Base-by-base conservation (phyloP, 2,113 vertebrate species). In the Bufo gargarizans region DNA sequence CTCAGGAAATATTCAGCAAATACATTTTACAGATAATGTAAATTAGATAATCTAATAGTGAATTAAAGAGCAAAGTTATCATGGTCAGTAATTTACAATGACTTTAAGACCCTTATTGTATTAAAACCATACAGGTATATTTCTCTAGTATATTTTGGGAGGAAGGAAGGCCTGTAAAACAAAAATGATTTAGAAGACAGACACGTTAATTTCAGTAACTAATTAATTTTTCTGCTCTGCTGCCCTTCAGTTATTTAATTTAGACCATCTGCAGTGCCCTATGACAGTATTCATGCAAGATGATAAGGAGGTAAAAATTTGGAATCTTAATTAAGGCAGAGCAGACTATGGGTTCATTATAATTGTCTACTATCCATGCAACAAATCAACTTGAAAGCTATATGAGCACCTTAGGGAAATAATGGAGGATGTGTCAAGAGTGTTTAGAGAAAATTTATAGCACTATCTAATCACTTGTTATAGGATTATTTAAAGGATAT, bases 221-320 rank as follows among this genome's bases (percentile, higher is more conserved):
- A 84, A 84, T 84, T 84, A 84, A 84, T 84, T 84, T 84, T 84
- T 53, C 10, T 84, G 82, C 82, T 84, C 82, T 71, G 82, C 11
- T 71, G 49, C 13, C 47, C 82, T 84, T 55, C 63, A 55, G 20
- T 83, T 83, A 83, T 69, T 84, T 71, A 84, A 84, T 69, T 84
- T 84, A 22, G 49, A 69, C 63, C 82, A 84, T 69, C 82, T 84
- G 82, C 81, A 61, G 58, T 19, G 79, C 56, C 79, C 50, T 81
- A 16, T 58, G 13, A 22, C 47, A 84, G 55, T 81, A 45, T 81
- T 17, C 8, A 59, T 71, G 16, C 20, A 55, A 69, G 63, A 59
- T n/a, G 13, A 71, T 69, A 33, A 71, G 82, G 65, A 53, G 6
- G 14, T 55, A 55, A 69, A 53, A 67, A 67, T 53, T 33, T 84